Percentiles rank a stretch among this genome's conserved stretches.
Conservation (phyloP, 2,888 invertebrate species). For the Eupithecia pulchellata region DNA sequence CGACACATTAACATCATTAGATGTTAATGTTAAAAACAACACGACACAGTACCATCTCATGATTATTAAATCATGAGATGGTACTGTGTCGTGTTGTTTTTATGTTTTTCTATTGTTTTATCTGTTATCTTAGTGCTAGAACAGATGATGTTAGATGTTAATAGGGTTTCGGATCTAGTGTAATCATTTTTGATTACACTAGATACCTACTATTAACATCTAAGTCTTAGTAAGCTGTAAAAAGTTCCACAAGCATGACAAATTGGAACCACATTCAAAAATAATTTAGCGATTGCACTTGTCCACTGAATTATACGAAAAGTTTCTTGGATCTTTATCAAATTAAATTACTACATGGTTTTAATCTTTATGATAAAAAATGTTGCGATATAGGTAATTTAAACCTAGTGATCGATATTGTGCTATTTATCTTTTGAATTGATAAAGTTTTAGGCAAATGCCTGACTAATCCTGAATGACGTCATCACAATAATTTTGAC, state of each 20-base stretch:
- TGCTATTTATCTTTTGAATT: conserved; percentile 36
- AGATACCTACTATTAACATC: background rate
- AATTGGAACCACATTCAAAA: background rate
- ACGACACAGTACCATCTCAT: no score
- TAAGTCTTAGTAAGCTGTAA: background rate
- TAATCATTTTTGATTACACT: background rate
- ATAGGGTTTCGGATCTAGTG: no score
- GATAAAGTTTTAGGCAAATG: conserved; percentile 30
- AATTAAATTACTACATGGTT: conserved; percentile 30
- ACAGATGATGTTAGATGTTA: no score
- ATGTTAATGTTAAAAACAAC: no score
- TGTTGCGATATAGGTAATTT: conserved; percentile 24
- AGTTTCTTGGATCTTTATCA: conserved; percentile 27
- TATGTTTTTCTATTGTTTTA: background rate
- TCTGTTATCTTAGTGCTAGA: background rate
- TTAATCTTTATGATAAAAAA: conserved; percentile 42
- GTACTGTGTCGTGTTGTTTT: background rate
- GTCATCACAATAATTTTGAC: conserved; percentile 16
- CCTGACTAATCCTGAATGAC: conserved; percentile 28
- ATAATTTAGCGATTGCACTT: conserved; percentile 18
- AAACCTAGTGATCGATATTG: conserved; percentile 20
- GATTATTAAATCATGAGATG: no score
- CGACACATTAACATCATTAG: no score
- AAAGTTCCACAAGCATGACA: background rate
- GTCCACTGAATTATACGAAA: conserved; percentile 29